Base-by-base conservation (phyloP, 1,140 invertebrate species). In the Pachyrhynchus sulphureomaculatus region DNA sequence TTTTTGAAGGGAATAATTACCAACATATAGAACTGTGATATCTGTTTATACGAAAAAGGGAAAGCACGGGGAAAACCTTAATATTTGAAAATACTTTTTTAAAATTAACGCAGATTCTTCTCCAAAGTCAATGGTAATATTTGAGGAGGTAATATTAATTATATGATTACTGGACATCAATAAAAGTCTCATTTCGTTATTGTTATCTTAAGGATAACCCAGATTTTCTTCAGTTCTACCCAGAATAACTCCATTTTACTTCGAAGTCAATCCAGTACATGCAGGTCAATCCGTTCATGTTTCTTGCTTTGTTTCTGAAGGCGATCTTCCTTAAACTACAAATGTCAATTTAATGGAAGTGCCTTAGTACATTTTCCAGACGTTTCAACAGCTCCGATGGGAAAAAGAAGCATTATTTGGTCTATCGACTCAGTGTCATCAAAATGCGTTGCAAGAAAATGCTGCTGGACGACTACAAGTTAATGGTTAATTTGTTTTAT, bases 391-490 rank as follows among this genome's bases (percentile, higher is more conserved):
- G 80, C 82, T 4, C 65, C 65, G 44, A 55, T 77, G 20, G 80
- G 80, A 45, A 69, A 70, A 59, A 51, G 73, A 45, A 70, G 66
- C 10, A 72, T 71, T 5, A 62, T 70, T 42, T 55, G 91, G 57
- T 86, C 84, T 29, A 90, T 92, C 62, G 86, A 89, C 60, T 84
- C 86, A 8, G 86, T 89, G 5, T 83, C 82, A 70, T 86, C 86
- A 55, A 80, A 82, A 2, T 88, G 86, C 67, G 73, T 78, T 33
- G 87, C 85, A 24, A 80, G 79, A 67, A n/a, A 93, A 92, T 76
- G 71, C 78, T 36, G 89, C 88, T 47, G 90, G 90, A 63, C 67
- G 62, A 36, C 56, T 72, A 44, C 61, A 60, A 36, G 68, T 72
- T 18, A 72, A 72, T 60, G 68, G 68, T 69, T 45, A 58, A 34